phyloP scores from a whole-genome alignment of 2,888 invertebrate genomes.

The Metacarcinus magister region DNA sequence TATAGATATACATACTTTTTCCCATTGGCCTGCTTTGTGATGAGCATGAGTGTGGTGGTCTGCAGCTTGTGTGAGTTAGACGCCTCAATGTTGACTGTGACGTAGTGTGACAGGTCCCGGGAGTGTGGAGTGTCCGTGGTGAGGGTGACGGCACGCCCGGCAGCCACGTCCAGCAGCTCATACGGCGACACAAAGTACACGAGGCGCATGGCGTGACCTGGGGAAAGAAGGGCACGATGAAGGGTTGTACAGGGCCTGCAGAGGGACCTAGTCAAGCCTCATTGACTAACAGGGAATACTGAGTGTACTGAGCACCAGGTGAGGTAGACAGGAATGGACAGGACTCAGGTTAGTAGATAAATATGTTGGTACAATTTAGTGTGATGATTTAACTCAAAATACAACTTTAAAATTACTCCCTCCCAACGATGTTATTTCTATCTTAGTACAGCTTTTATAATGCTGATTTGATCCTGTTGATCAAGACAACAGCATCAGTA shows the following conservation, averaged over 20 bases:
- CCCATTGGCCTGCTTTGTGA: slow-evolving; percentile 89
- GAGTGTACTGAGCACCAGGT: too few species aligned
- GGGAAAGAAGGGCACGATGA: slow-evolving; percentile 78
- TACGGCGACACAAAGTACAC: slow-evolving; percentile 98
- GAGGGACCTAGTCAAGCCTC: neutral
- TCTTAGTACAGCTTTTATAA: too few species aligned
- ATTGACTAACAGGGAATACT: too few species aligned
- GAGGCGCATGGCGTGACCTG: slow-evolving; percentile 95
- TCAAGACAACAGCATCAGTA: too few species aligned
- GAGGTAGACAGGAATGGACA: too few species aligned
- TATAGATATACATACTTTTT: slow-evolving; percentile 88
- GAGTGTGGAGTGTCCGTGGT: slow-evolving; percentile 88
- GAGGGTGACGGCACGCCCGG: slow-evolving; percentile 90
- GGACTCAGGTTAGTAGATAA: too few species aligned
- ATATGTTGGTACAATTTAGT: too few species aligned
- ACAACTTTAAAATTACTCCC: too few species aligned
- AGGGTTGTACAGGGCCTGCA: neutral
- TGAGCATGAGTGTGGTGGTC: slow-evolving; percentile 87
- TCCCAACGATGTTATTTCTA: too few species aligned
- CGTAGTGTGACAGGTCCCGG: slow-evolving; percentile 92
- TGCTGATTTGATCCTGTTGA: too few species aligned
- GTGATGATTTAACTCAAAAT: too few species aligned
- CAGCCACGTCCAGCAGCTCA: slow-evolving; percentile 92
- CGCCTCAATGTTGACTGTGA: slow-evolving; percentile 95
- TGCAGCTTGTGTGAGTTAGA: slow-evolving; percentile 94